Evolutionary conservation across 2,797 vertebrate species (phyloP).

Genomic region (Chaetophractus vellerosus): DNA sequence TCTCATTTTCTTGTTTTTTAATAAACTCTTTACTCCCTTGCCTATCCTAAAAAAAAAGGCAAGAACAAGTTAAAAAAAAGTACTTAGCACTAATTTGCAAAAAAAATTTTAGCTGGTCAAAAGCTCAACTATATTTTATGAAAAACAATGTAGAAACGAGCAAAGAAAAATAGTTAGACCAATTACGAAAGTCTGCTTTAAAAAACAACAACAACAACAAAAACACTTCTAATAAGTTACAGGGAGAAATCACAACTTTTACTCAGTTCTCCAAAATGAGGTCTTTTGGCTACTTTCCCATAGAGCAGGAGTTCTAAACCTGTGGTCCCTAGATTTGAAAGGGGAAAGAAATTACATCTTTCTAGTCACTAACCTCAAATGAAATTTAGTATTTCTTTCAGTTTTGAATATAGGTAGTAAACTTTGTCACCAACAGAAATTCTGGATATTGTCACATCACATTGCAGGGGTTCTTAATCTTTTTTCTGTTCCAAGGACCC

Average conservation of each 20-base stretch:
- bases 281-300: not conserved
- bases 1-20: no score
- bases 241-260: not conserved
- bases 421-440: not conserved
- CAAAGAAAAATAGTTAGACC: not conserved
- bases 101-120: no score
- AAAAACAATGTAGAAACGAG: not conserved
- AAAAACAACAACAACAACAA: not conserved
- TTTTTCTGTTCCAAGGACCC: no score
- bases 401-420: not conserved
- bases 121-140: not conserved
- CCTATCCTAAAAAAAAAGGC: no score
- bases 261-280: not conserved
- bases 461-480: no score
- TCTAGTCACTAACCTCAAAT: not conserved
- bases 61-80: no score
- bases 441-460: not conserved
- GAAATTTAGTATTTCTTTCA: not conserved
- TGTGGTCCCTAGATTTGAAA: not conserved
- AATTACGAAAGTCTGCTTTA: not conserved
- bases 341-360: not conserved
- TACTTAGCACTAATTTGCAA: not conserved
- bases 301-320: not conserved
- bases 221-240: not conserved
- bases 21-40: no score